Evolutionary conservation across 92 coral and sea anemone species (phyloP), one percentile per base, ranked within the genome.

Genomic region (Siderastrea siderea): DNA sequence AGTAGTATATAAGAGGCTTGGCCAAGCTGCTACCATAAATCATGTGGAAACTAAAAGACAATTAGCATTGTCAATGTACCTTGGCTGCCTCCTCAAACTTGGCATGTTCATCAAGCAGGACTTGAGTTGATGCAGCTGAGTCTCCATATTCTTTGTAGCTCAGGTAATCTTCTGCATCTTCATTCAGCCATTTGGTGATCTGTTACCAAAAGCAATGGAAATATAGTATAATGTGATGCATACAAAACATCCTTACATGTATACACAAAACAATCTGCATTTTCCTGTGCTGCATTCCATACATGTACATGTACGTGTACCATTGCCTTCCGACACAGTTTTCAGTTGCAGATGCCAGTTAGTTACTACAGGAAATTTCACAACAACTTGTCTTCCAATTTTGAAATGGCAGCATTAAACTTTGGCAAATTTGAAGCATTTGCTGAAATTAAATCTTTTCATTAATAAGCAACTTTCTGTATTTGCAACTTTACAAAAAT

Each of bases 91-190:
- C 93, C 89, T 91, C 98, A 71, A 97, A 97, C 80, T 95, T 93
- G 51, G 87, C 83, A 74, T 95, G 98, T 79, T 97, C 95, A 58
- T 93, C 96, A 73, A 97, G 94, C 38, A 97, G 84, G 46, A 90
- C 97, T 87, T 93, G 95, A 5, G 98, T 90, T 19, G 99, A 92
- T 17, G 95, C 87, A 13, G 89, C 89, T 8, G 98, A 91, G 67
- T 95, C 98, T 17, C 99, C 99, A 75, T 88, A 75, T 67, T 94
- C 97, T 81, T 82, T 93, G 80, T 94, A 92, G 79, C 91, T 90
- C 46, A 97, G 86, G 74, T 97, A 97, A 73, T 94, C 96, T 79
- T 97, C 98, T 47, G 95, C 99, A 82, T 97, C 99, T 58, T 93
- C 94, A 70, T 84, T 95, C 44, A 97, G 91, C 99, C 99, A 97